Evolutionary conservation across 1,140 invertebrate species (phyloP).

Genomic region (Diorhabda elongata): DNA sequence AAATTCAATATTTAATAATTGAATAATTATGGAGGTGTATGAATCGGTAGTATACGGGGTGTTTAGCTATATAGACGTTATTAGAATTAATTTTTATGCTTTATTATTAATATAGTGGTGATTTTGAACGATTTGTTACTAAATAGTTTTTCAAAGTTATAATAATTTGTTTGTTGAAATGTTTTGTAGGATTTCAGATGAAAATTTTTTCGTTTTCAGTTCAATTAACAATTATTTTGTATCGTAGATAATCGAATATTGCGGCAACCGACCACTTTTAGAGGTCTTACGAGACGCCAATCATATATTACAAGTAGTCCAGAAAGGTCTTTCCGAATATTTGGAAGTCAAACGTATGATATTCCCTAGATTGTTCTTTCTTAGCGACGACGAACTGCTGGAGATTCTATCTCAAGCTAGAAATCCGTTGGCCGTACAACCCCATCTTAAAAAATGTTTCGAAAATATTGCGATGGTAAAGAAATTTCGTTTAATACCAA

Average conservation of each 20-base stretch:
- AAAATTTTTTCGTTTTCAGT: no score
- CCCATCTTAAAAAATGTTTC: conserved; percentile 75
- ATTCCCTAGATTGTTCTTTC: conserved; percentile 74
- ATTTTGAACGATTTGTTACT: not conserved
- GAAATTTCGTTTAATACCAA: not conserved
- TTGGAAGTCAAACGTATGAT: conserved; percentile 66
- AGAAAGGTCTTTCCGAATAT: conserved; percentile 71
- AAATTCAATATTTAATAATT: no score
- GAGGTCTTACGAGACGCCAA: conserved; percentile 66
- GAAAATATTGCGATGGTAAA: conserved; percentile 68
- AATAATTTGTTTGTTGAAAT: no score
- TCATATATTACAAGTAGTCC: conserved; percentile 62
- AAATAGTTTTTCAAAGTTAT: no score
- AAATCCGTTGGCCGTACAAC: conserved; percentile 70
- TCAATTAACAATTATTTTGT: not conserved
- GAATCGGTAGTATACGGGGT: no score
- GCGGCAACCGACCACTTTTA: conserved; percentile 57
- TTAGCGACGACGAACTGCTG: conserved; percentile 73
- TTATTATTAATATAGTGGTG: not conserved
- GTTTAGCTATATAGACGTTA: no score
- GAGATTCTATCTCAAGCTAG: conserved; percentile 72
- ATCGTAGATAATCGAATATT: conserved; percentile 56
- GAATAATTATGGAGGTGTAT: no score
- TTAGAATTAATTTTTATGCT: no score
- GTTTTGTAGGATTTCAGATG: no score